phyloP scores from a whole-genome alignment of 2,888 invertebrate genomes.

The Cybosia mesomella region DNA sequence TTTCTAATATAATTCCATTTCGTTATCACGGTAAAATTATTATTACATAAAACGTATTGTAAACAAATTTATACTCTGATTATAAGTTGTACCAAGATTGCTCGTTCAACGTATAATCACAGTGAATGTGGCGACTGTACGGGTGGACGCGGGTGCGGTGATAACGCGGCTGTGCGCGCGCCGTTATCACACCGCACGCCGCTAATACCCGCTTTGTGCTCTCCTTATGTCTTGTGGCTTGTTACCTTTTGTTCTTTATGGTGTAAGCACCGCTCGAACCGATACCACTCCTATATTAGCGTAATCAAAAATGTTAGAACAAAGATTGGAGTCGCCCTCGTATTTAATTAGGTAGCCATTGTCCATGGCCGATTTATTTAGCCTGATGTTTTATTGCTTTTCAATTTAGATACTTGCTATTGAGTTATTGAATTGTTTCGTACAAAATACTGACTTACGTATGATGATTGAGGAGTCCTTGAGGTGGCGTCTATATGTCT shows the following conservation, averaged over 20 bases:
- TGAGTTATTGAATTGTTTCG: constrained; percentile 5
- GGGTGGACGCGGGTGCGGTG: constrained; percentile 80
- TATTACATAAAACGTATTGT: neutral
- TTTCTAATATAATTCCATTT: neutral
- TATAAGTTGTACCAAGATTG: constrained; percentile 56
- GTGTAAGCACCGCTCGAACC: constrained; percentile 17
- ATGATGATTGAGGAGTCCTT: constrained; percentile 14
- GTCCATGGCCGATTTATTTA: constrained; percentile 12
- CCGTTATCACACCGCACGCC: constrained; percentile 73
- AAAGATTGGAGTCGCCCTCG: constrained; percentile 16
- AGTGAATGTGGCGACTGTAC: constrained; percentile 82
- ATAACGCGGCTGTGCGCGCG: constrained; percentile 70
- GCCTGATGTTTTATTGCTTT: constrained; percentile 10
- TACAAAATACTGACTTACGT: constrained; percentile 1
- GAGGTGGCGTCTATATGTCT: constrained; percentile 21
- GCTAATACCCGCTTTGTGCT: constrained; percentile 62
- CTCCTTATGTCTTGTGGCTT: constrained; percentile 47
- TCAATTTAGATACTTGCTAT: neutral
- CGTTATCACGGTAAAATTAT: neutral
- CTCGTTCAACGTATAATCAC: constrained; percentile 50
- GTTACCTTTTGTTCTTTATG: constrained; percentile 44
- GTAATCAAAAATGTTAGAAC: constrained; percentile 13
- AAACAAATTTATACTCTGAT: constrained; percentile 11
- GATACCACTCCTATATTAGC: constrained; percentile 25
- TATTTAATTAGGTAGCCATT: constrained; percentile 9